Percentiles rank a stretch among this genome's conserved stretches.
Evolutionary conservation across 2,797 vertebrate species (phyloP).

Genomic region (Coccyzus lansbergi): DNA sequence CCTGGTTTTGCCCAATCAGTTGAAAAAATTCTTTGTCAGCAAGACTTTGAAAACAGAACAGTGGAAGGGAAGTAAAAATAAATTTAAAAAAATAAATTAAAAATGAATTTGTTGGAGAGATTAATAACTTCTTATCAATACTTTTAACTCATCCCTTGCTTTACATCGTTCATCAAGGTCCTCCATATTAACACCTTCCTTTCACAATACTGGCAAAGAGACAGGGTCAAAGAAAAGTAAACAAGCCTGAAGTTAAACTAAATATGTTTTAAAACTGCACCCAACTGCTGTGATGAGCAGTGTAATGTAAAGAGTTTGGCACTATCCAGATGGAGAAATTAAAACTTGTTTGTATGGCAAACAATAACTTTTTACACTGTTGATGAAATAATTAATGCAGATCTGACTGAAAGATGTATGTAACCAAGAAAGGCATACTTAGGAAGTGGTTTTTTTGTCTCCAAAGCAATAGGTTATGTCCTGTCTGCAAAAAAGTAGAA

Average conservation of each 20-base stretch:
- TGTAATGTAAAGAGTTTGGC: neutral
- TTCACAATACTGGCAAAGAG: neutral
- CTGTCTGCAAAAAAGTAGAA: neutral
- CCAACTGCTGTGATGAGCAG: conserved; percentile 48
- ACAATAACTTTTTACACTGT: conserved; percentile 6
- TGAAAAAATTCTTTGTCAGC: neutral
- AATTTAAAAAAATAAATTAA: too few species aligned
- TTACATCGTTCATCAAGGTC: neutral
- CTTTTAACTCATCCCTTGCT: neutral
- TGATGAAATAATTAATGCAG: conserved; percentile 33
- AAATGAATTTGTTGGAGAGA: too few species aligned
- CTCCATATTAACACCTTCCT: neutral
- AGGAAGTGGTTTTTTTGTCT: neutral
- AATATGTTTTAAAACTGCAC: conserved; percentile 56
- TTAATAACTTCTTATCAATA: neutral
- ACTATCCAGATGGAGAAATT: conserved; percentile 52
- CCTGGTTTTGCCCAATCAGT: neutral
- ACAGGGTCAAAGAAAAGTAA: conserved; percentile 48
- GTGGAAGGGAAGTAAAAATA: neutral
- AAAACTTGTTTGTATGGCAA: conserved; percentile 42
- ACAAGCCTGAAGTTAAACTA: conserved; percentile 47
- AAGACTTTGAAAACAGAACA: neutral
- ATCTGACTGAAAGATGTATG: neutral
- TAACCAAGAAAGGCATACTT: neutral
- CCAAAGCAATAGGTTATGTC: neutral